Base-by-base conservation (phyloP, 1,140 invertebrate species). In the Trachymyrmex cornetzi region DNA sequence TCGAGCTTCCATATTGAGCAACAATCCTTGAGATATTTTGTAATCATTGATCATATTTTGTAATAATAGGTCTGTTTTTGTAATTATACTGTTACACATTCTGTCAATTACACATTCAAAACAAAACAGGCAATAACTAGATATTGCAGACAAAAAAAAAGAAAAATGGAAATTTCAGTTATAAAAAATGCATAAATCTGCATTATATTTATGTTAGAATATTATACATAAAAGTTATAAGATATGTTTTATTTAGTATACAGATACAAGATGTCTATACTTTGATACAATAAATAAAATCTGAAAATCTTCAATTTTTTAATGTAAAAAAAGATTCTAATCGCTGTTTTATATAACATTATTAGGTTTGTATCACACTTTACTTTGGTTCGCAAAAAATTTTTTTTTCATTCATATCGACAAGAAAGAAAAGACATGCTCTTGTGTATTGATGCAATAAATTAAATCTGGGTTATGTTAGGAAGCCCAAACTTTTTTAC, bases 391-490 rank as follows among this genome's bases (percentile, higher is more conserved):
- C 12, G 16, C 11, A 6, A 48, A 77, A 77, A 64, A 50, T 34
- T 66, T 5, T 64, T 34, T 66, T 5, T 64, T 63, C 6, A 64
- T 19, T 22, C 24, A 22, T 14, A 63, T 27, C 12, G 34, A 22
- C 19, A 12, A n/a, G 14, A 7, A 24, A 77, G 53, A 75, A 24
- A 44, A 44, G 6, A 3, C 34, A 55, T 16, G 77, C 61, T 80
- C 61, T 80, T n/a, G 1, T 2, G 12, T 3, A 38, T 66, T 74
- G 55, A 85, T 48, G 38, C 34, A 5, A 48, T 53, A 80, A 69
- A 55, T 66, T 9, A 50, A 3, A 66, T 55, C 12, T 64, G 85
- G 81, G 74, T 89, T 79, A 80, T 48, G 50, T 61, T 0, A 12
- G n/a, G 34, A 44, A 72, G 19, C 11, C 1, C 9, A 30, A 55